A percentile compares a stretch with the other conserved stretches of the same genome.
These are phyloP conservation scores for Spialia ferax DNA, from an alignment of 2,888 invertebrate species.

Conservation along the genomic window DNA sequence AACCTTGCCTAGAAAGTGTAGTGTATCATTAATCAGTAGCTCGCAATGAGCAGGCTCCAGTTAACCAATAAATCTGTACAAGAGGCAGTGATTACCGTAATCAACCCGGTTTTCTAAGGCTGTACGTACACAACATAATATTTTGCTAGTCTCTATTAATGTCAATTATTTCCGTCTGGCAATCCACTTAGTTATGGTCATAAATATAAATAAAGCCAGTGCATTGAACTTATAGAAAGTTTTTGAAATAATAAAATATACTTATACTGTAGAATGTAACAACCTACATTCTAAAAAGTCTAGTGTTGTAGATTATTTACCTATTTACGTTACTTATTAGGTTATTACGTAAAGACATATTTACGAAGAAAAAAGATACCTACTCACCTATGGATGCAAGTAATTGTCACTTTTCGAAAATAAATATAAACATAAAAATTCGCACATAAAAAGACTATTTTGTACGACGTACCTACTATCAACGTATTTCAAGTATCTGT, in stretches of 20 bases:
- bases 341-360: too few relatives aligned
- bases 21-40: conserved; percentile 16
- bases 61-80: conserved; percentile 24
- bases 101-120: conserved; percentile 19
- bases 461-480: too few relatives aligned
- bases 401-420: too few relatives aligned
- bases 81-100: conserved; percentile 20
- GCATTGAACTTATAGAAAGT: background rate
- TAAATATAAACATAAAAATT: too few relatives aligned
- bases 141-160: conserved; percentile 1
- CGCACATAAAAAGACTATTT: too few relatives aligned
- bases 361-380: too few relatives aligned
- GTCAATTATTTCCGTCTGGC: conserved; percentile 22
- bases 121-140: background rate
- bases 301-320: too few relatives aligned
- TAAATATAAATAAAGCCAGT: background rate
- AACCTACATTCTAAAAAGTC: too few relatives aligned
- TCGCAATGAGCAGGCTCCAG: conserved; percentile 7
- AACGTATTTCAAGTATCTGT: too few relatives aligned
- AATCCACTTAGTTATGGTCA: background rate
- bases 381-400: too few relatives aligned
- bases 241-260: background rate
- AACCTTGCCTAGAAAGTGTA: conserved; percentile 12
- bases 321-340: too few relatives aligned
- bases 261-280: too few relatives aligned